These are phyloP conservation scores for Cheilosia pagana DNA, from an alignment of 2,888 invertebrate genomes.

Conservation along the genomic window DNA sequence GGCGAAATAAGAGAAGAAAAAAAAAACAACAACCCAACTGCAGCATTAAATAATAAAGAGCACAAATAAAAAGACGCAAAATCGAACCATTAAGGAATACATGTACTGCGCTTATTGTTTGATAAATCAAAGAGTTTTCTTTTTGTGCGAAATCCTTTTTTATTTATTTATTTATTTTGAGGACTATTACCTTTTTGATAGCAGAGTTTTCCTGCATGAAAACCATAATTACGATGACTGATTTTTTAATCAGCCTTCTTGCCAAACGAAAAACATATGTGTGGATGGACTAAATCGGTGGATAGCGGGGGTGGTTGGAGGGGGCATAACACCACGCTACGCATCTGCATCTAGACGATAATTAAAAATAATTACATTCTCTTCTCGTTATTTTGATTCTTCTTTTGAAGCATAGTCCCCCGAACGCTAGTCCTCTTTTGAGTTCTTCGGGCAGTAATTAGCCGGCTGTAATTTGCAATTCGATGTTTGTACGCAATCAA, in stretches of 20 bases:
- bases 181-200: conserved; percentile 16
- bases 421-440: conserved; percentile 5
- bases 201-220: conserved; percentile 15
- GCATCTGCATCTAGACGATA: conserved; percentile 68
- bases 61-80: conserved; percentile 54
- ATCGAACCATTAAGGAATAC: conserved; percentile 55
- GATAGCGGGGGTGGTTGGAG: background rate
- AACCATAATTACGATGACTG: conserved; percentile 22
- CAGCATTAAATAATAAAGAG: conserved; percentile 62
- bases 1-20: conserved; percentile 49
- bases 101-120: conserved; percentile 20
- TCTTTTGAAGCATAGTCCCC: conserved; percentile 56
- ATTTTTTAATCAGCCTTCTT: conserved; percentile 43
- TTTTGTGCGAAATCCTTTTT: conserved; percentile 30
- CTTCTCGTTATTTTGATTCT: conserved; percentile 68
- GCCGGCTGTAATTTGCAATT: conserved; percentile 41
- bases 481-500: conserved; percentile 9
- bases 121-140: conserved; percentile 62
- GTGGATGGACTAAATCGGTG: conserved; percentile 16
- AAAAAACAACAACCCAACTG: conserved; percentile 50
- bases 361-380: conserved; percentile 75
- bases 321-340: conserved; percentile 30
- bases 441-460: conserved; percentile 45
- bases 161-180: conserved; percentile 2
- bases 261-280: conserved; percentile 54